These are phyloP conservation scores for Nomada fucata DNA, from an alignment of 2,888 invertebrate genomes.

Conservation along the genomic window DNA sequence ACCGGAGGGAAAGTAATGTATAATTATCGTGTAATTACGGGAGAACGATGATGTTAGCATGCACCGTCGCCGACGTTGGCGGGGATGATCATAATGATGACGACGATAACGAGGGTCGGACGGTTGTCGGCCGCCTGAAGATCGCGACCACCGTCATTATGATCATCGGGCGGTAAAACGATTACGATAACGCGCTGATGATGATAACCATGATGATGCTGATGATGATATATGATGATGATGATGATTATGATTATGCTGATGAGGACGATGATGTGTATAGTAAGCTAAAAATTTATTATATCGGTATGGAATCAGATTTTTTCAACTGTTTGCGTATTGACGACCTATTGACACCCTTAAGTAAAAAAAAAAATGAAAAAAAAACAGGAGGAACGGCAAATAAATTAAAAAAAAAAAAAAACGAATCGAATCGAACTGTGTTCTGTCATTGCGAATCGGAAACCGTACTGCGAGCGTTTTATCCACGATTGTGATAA, in stretches of 20 bases:
- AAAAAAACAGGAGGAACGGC: constrained; percentile 70
- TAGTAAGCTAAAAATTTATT: constrained; percentile 83
- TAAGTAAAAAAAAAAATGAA: constrained; percentile 67
- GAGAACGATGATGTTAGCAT: constrained; percentile 68
- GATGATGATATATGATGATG: constrained; percentile 55
- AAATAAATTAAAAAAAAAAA: constrained; percentile 78
- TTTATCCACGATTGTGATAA: constrained; percentile 75
- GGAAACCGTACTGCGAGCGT: constrained; percentile 74
- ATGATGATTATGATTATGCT: constrained; percentile 74
- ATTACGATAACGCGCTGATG: constrained; percentile 57
- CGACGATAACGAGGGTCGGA: constrained; percentile 37
- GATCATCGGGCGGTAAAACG: constrained; percentile 53
- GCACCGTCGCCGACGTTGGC: constrained; percentile 58
- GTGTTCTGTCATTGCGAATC: constrained; percentile 78
- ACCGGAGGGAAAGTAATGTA: constrained; percentile 75
- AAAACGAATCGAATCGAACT: constrained; percentile 72
- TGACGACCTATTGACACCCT: constrained; percentile 79
- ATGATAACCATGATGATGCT: constrained; percentile 44
- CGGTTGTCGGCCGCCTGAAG: constrained; percentile 31
- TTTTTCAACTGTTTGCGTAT: constrained; percentile 82
- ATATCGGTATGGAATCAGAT: constrained; percentile 83
- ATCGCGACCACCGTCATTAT: constrained; percentile 57
- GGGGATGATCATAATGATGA: constrained; percentile 68
- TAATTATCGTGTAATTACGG: constrained; percentile 82
- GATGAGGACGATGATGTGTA: constrained; percentile 79